phyloP scores from a whole-genome alignment of 2,797 vertebrate genomes.

The Chelonia mydas region DNA sequence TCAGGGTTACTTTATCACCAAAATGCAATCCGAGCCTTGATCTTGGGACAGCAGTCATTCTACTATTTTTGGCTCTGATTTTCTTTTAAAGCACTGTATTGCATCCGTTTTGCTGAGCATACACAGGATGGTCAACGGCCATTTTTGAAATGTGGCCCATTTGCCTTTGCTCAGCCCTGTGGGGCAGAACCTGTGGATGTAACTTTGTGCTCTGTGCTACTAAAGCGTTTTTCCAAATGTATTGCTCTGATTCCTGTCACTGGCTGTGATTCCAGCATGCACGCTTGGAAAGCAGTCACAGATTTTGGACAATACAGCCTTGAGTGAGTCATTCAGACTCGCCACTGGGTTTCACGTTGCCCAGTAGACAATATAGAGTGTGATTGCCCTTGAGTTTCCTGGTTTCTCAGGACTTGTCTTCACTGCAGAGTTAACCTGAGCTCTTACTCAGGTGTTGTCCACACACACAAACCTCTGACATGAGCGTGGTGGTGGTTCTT shows the following conservation, averaged over 20 bases:
- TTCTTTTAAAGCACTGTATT: not conserved
- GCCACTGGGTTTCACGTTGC: not conserved
- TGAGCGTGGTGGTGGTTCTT: not conserved
- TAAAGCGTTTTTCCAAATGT: not conserved
- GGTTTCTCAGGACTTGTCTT: not conserved
- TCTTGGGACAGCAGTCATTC: not conserved
- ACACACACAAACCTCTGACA: not conserved
- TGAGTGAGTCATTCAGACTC: not conserved
- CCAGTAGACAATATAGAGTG: not conserved
- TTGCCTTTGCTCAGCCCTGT: not conserved
- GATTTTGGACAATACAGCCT: not conserved
- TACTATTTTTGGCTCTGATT: not conserved
- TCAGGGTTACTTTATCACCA: not conserved
- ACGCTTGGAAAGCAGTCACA: not conserved
- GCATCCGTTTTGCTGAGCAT: not conserved
- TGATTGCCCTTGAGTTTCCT: not conserved
- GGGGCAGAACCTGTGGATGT: not conserved
- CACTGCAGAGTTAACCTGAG: not conserved
- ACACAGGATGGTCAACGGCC: not conserved
- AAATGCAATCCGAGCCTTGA: not conserved
- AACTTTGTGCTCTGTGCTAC: not conserved
- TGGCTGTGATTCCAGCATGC: not conserved
- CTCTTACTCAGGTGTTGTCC: not conserved
- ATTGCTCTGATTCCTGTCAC: not conserved
- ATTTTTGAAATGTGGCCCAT: not conserved